These are phyloP conservation scores for Pangasius macronema DNA, from an alignment of 2,797 vertebrate species.

Conservation along the genomic window DNA sequence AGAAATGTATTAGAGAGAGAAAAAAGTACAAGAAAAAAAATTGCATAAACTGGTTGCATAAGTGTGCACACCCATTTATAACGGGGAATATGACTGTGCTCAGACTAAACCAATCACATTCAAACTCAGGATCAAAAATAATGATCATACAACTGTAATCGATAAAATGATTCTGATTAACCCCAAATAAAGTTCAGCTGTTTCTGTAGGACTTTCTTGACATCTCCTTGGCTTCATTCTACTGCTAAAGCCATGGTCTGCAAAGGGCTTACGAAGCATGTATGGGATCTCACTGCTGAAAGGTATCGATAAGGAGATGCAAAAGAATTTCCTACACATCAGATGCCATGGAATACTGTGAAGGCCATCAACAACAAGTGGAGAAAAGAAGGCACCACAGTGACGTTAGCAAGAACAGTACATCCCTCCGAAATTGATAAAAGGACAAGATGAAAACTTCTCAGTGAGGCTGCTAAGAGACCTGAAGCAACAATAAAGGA, in stretches of 20 bases:
- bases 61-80: background rate
- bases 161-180: background rate
- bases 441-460: background rate
- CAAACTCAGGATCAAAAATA: background rate
- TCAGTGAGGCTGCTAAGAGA: background rate
- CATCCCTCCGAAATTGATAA: background rate
- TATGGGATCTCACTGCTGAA: background rate
- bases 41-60: background rate
- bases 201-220: background rate
- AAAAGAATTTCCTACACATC: background rate
- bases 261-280: background rate
- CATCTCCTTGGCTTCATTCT: background rate
- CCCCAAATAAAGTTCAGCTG: background rate
- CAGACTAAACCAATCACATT: background rate
- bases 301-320: background rate
- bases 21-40: too few species aligned
- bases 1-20: too few species aligned
- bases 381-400: background rate
- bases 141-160: background rate
- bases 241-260: background rate
- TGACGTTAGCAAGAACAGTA: background rate
- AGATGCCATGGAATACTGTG: background rate
- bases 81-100: background rate
- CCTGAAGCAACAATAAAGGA: background rate
- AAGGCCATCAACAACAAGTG: background rate